A percentile compares a stretch with the other conserved stretches of the same genome.
Conservation (phyloP, 2,113 vertebrate genomes). For the Otocyon megalotis region DNA sequence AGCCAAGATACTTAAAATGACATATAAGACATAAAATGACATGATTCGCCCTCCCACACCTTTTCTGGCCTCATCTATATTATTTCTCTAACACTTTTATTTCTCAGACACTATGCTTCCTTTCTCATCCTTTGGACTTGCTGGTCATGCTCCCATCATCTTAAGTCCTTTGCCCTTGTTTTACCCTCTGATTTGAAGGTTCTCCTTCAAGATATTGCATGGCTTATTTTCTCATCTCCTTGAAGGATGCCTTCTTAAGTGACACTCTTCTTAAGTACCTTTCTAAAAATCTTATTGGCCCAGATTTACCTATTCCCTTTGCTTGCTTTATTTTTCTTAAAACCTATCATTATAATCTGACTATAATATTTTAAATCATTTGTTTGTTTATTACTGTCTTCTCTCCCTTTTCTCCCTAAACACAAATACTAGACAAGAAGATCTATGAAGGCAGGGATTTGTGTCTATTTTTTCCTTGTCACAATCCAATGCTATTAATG, state of each 20-base stretch:
- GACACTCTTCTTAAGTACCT: neutral
- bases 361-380: neutral
- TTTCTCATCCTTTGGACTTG: neutral
- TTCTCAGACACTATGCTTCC: neutral
- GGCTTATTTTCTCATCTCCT: neutral
- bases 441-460: neutral
- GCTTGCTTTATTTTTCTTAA: slow-evolving; percentile 3
- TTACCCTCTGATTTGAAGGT: neutral
- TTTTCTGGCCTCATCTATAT: too few species aligned
- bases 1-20: neutral
- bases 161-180: neutral
- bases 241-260: neutral
- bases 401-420: neutral
- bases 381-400: neutral
- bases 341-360: neutral
- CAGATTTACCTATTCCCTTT: neutral
- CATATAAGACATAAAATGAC: too few species aligned
- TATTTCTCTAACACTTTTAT: too few species aligned
- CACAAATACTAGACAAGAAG: neutral
- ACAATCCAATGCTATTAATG: neutral
- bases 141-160: neutral
- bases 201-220: neutral
- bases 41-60: rapidly evolving
- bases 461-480: neutral
- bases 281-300: neutral